phyloP scores from a whole-genome alignment of 2,888 invertebrate species.

The Nasonovia ribisnigri region DNA sequence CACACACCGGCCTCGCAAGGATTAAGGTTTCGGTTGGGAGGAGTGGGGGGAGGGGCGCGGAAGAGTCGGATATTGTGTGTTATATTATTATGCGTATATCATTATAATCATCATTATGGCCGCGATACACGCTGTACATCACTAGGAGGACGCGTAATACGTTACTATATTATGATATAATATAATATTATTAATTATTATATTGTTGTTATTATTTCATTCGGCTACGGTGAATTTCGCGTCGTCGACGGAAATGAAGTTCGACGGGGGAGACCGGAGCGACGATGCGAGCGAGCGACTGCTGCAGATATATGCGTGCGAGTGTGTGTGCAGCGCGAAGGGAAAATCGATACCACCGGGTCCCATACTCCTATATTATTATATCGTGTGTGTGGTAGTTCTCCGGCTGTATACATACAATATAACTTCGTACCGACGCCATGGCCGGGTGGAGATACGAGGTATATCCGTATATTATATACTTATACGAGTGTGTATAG shows the following conservation, averaged over 20 bases:
- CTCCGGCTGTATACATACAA: not conserved
- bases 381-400: not conserved
- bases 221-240: not conserved
- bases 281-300: not conserved
- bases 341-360: slow-evolving; percentile 50
- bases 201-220: not conserved
- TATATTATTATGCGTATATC: not conserved
- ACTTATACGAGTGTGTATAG: not conserved
- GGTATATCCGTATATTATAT: not conserved
- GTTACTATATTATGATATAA: not conserved
- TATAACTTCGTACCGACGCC: not conserved
- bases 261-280: not conserved
- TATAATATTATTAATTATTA: not conserved
- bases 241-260: not conserved
- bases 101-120: not conserved
- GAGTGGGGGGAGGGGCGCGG: not conserved
- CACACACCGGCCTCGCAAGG: not conserved
- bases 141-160: not conserved
- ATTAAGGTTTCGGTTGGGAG: not conserved
- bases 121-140: not conserved
- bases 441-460: not conserved
- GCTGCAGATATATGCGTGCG: not conserved
- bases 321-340: slow-evolving; percentile 8
- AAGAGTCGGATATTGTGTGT: not conserved
- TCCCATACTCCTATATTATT: not conserved